Evolutionary conservation across 2,888 invertebrate species (phyloP), one percentile per base, ranked within the genome.

Genomic region (Hipparchia sbordonii): DNA sequence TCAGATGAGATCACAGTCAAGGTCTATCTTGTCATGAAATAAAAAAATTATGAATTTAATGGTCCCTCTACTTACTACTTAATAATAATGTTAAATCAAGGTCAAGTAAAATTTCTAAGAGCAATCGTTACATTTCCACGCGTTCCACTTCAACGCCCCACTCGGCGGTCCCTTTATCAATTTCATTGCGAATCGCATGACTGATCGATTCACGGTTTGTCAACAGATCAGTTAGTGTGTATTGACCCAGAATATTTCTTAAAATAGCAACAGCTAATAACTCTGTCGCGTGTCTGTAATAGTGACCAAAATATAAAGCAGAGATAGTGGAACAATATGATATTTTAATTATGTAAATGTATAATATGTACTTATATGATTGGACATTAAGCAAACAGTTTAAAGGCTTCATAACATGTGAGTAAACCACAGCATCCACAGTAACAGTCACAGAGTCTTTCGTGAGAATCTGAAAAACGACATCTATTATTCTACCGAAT

Each of bases 381-480:
- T 87, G 82, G 39, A 89, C 82, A 70, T 88, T 87, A 57, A 96
- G 92, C 59, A 96, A 94, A 13, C 96, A 96, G 82, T 94, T 95
- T 9, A 97, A 84, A 0, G 96, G 96, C 82, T 96, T 95, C 79
- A 95, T 94, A 71, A 97, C 96, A 78, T 96, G 95, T 84, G 96
- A 97, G 85, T 97, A 97, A 68, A 97, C 96, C 12, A 97, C 96
- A 0, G 98, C 98, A 85, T 98, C 98, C 6, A 98, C 98, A 5
- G 96, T 96, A 1, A 98, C 98, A 0, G 98, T 98, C n/a, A 98
- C 98, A 5, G 97, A 97, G 88, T 98, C 98, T 92, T 97, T 97
- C 59, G 88, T 89, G 54, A 89, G 82, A 67, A 88, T 71, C 97
- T 97, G 80, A 97, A 94, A 98, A 61, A 8, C 8, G 8, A 57